Base-by-base conservation (phyloP, 2,888 invertebrate genomes). In the Drosophila incognita region DNA sequence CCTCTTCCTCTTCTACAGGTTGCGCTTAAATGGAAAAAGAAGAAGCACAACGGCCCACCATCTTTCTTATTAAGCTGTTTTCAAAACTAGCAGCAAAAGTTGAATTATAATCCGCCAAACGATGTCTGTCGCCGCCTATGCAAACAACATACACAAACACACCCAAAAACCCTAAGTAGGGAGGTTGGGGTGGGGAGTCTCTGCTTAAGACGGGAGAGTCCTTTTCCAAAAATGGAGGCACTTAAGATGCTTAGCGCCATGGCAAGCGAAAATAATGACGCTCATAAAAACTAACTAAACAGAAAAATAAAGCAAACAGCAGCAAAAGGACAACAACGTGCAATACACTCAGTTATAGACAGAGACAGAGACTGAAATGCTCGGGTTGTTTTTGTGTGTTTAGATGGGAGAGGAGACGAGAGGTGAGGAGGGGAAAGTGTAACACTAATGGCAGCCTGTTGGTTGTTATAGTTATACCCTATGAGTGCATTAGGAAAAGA, bases 271-370 rank as follows among this genome's bases (percentile, higher is more conserved):
- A 87, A 87, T 87, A 87, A 87, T 87, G 87, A 88, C 84, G 84
- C 87, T 84, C 88, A 87, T 88, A 87, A 87, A 87, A 87, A 87
- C 87, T 88, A 87, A 87, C 87, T 87, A 88, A 87, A 88, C 80
- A 87, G 84, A 79, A 82, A 84, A 75, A 75, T 76, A 81, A 78
- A 71, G 74, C 79, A 76, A 80, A 74, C 70, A 81, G 71, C 69
- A 69, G 62, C 74, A 74, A 74, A 46, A 67, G 65, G 73, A 77
- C 64, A 64, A 67, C 62, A 83, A 79, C 68, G 64, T 67, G 71
- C 75, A 78, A 77, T 74, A 80, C 74, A 46, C 46, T 46, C 35
- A 18, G 38, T 36, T 36, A 67, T 35, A 70, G 71, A 61, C 49
- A 64, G 53, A 52, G n/a, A 35, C 4, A 33, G 21, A 40, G 31